These are phyloP conservation scores for Phyllotis vaccarum DNA, from an alignment of 2,797 vertebrate species.

Conservation along the genomic window DNA sequence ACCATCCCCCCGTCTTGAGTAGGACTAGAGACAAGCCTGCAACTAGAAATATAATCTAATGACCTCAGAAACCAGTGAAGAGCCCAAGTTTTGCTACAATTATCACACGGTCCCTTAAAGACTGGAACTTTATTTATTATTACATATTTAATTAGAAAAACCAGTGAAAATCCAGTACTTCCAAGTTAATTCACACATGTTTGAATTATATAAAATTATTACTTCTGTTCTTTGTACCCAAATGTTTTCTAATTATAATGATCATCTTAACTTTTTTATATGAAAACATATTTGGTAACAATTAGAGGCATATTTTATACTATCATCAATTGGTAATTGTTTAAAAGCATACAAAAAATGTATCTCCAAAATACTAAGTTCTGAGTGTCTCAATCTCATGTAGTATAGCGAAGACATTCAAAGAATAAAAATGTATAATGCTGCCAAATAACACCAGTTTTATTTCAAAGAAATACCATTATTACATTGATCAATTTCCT, in stretches of 20 bases:
- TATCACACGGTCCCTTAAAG: not conserved
- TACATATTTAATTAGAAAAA: conserved; percentile 43
- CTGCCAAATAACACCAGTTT: conserved; percentile 25
- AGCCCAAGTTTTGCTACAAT: not conserved
- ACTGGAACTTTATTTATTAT: no score
- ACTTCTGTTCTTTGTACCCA: conserved; percentile 14
- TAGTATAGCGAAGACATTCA: not conserved
- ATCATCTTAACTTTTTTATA: not conserved
- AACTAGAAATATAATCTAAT: not conserved
- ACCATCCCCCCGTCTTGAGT: not conserved
- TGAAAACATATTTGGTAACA: not conserved
- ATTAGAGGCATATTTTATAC: not conserved
- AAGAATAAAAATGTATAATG: conserved; percentile 38
- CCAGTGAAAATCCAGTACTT: conserved; percentile 40
- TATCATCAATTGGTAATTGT: not conserved
- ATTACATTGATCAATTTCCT: not conserved
- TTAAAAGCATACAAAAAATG: not conserved
- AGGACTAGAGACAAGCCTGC: not conserved
- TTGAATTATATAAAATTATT: conserved; percentile 29
- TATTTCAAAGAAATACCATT: not conserved
- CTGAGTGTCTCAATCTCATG: not conserved
- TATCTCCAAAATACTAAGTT: conserved; percentile 20
- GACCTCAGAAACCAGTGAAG: not conserved
- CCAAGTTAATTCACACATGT: not conserved
- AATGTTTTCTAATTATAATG: not conserved